A percentile compares a stretch with the other conserved stretches of the same genome.
phyloP scores from a whole-genome alignment of 2,888 invertebrate genomes.

The Emmelina monodactyla region DNA sequence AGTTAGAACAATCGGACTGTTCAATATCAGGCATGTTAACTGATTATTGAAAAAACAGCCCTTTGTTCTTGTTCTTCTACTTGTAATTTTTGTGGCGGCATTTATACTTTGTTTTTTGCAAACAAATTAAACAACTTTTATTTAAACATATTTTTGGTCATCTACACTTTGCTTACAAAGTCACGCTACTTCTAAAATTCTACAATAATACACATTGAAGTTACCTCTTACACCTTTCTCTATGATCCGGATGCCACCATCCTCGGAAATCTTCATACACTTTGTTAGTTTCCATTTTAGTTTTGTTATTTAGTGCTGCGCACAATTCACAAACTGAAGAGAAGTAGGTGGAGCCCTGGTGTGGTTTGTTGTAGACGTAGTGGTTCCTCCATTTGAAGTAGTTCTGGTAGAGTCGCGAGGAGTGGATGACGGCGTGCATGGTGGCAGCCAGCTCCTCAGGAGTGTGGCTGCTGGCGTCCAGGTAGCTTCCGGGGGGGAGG shows the following conservation, averaged over 20 bases:
- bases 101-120: no score
- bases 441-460: slow-evolving; percentile 23
- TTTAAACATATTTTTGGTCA: no score
- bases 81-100: no score
- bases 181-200: no score
- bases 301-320: slow-evolving; percentile 28
- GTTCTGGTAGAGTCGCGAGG: slow-evolving; percentile 27
- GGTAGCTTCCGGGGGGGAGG: slow-evolving; percentile 3
- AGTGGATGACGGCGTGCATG: slow-evolving; percentile 27
- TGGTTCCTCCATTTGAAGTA: slow-evolving; percentile 40
- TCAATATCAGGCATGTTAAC: no score
- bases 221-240: neutral
- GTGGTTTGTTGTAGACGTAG: slow-evolving; percentile 24
- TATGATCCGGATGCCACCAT: slow-evolving; percentile 38
- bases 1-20: no score
- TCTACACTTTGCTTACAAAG: no score
- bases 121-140: no score
- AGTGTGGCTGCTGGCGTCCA: slow-evolving; percentile 15
- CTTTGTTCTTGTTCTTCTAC: no score
- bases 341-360: no score
- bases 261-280: slow-evolving; percentile 30
- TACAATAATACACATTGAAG: no score
- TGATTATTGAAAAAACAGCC: no score
- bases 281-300: slow-evolving; percentile 18
- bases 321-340: slow-evolving; percentile 37